phyloP scores from a whole-genome alignment of 2,113 vertebrate genomes.

The Ivindomyrus marchei region DNA sequence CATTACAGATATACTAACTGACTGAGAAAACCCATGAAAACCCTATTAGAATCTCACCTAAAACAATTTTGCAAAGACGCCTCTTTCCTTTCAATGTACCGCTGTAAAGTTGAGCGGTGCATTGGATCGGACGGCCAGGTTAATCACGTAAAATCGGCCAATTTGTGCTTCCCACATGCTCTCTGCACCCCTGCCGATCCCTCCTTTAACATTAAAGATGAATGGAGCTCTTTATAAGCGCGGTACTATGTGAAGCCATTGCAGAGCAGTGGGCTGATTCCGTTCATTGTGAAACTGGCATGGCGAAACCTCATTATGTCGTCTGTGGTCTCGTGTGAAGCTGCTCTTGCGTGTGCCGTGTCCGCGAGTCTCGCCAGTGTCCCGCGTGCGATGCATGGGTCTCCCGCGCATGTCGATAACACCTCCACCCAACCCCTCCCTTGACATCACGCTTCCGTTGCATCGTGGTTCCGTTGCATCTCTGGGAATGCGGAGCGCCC shows the following conservation, averaged over 20 bases:
- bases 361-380: neutral
- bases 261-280: neutral
- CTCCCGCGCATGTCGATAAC: conserved; percentile 3
- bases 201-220: neutral
- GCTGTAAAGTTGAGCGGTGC: neutral
- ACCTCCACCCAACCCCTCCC: neutral
- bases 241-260: neutral
- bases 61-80: neutral
- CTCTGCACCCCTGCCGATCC: neutral
- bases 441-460: conserved; percentile 5
- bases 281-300: conserved; percentile 7
- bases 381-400: neutral
- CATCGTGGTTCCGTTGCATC: conserved; percentile 25
- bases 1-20: neutral
- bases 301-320: neutral
- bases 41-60: neutral
- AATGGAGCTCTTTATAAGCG: neutral
- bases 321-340: conserved; percentile 3
- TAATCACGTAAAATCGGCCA: neutral
- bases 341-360: neutral
- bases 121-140: neutral
- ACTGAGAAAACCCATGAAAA: neutral
- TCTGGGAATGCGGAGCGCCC: conserved; percentile 11
- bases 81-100: neutral
- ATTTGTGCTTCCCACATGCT: neutral